Evolutionary conservation across 2,888 invertebrate species (phyloP), one percentile per base, ranked within the genome.

Genomic region (Pyrrhosoma nymphula): DNA sequence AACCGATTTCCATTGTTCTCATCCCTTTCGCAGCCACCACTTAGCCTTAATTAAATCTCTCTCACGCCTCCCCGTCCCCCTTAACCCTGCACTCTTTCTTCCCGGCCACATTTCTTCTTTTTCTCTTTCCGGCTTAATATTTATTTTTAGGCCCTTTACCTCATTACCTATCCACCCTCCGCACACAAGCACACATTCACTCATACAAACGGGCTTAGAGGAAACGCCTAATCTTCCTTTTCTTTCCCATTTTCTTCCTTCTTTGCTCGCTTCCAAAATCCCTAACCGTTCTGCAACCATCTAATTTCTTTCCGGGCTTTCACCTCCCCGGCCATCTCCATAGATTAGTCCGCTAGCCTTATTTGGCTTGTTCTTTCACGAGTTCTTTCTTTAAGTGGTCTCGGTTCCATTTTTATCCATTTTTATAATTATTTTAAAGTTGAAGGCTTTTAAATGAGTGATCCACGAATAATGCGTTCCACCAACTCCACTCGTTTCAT

Each of bases 1-100:
- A 93, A 75, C 93, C 75, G 75, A 93, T 93, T 93, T 55, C 93
- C 93, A 93, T 93, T 93, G 93, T 93, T 69, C 93, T 47, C 93
- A n/a, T 39, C 91, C 91, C 69, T 47, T 93, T 47, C 47, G 47
- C 23, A 55, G 55, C 89, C 47, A 47, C 93, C 93, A 93, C 93
- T 93, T 93, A 69, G 69, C 93, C 93, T 75, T 93, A 93, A 93
- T 93, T 93, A 93, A 93, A 93, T 93, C 93, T 93, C 93, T 47
- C 91, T 47, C 47, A 47, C 47, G n/a, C 82, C 82, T 16, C 82
- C 82, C 30, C 30, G 0, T 35, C 18, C 82, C 82, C 14, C 82
- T 12, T 35, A 35, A 35, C 18, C 14, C 35, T 0, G n/a, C 1
- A 8, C n/a, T 8, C 12, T 12, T 14, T n/a, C n/a, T 69, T n/a